These are phyloP conservation scores for Drosophila kikkawai DNA, from an alignment of 1,140 invertebrate species.

Conservation along the genomic window DNA sequence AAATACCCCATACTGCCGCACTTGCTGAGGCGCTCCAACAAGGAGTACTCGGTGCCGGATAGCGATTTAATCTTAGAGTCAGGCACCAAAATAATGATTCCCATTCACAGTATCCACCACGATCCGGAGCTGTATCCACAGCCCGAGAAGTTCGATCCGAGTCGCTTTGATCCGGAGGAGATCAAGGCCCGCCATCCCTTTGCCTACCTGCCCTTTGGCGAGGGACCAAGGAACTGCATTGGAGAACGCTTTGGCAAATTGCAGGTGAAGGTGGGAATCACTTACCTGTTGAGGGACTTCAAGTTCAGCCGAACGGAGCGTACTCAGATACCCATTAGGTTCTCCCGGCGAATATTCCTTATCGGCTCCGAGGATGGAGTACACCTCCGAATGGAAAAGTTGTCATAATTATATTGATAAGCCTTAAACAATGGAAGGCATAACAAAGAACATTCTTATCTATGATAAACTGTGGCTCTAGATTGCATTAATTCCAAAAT, in stretches of 20 bases:
- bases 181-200: conserved; percentile 84
- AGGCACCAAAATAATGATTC: conserved; percentile 80
- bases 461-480: not conserved
- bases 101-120: conserved; percentile 87
- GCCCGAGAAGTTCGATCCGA: conserved; percentile 89
- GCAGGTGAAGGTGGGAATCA: conserved; percentile 85
- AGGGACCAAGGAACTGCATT: conserved; percentile 86
- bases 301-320: conserved; percentile 42
- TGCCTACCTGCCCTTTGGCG: conserved; percentile 86
- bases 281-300: conserved; percentile 54
- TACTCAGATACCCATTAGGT: conserved; percentile 61
- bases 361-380: conserved; percentile 57
- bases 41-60: conserved; percentile 65
- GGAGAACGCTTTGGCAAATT: conserved; percentile 85
- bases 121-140: conserved; percentile 88
- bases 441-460: conserved; percentile 3
- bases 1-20: conserved; percentile 85
- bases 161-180: conserved; percentile 87
- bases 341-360: conserved; percentile 43
- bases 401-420: not conserved
- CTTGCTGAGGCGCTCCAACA: conserved; percentile 62
- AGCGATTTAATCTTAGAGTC: conserved; percentile 84
- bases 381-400: conserved; percentile 38
- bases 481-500: conserved; percentile 17
- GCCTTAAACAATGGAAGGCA: too few relatives aligned